These are phyloP conservation scores for Schmidtea mediterranea DNA, from an alignment of 1,140 invertebrate genomes.

Conservation along the genomic window DNA sequence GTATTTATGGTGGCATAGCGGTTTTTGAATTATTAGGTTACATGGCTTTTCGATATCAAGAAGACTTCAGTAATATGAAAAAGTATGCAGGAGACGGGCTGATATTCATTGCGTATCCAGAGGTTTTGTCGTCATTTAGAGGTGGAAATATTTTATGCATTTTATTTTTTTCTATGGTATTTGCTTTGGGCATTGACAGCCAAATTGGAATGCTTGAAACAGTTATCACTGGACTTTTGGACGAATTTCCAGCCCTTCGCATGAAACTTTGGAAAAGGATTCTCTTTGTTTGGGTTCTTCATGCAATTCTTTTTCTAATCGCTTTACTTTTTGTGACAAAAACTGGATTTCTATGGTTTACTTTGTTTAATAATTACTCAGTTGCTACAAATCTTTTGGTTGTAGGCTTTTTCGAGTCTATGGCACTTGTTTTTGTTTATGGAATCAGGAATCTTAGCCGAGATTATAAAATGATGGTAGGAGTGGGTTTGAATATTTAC, in stretches of 20 bases:
- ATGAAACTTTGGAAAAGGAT: background rate
- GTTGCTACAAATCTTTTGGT: conserved; percentile 82
- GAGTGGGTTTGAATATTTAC: conserved; percentile 13
- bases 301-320: background rate
- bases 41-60: conserved; percentile 39
- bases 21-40: conserved; percentile 88
- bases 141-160: conserved; percentile 52
- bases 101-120: conserved; percentile 51
- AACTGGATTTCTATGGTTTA: conserved; percentile 76
- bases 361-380: conserved; percentile 69
- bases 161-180: conserved; percentile 43
- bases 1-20: conserved; percentile 58
- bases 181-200: conserved; percentile 24
- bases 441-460: conserved; percentile 37
- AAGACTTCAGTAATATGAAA: background rate
- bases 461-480: conserved; percentile 61
- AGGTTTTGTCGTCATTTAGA: conserved; percentile 49
- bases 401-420: conserved; percentile 81
- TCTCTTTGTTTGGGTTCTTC: background rate
- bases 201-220: conserved; percentile 1
- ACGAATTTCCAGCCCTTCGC: background rate
- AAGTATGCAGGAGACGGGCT: conserved; percentile 16
- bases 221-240: background rate
- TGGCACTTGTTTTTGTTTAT: conserved; percentile 88
- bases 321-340: background rate